Base-by-base conservation (phyloP, 2,888 invertebrate species). In the Yponomeuta plumbellus region DNA sequence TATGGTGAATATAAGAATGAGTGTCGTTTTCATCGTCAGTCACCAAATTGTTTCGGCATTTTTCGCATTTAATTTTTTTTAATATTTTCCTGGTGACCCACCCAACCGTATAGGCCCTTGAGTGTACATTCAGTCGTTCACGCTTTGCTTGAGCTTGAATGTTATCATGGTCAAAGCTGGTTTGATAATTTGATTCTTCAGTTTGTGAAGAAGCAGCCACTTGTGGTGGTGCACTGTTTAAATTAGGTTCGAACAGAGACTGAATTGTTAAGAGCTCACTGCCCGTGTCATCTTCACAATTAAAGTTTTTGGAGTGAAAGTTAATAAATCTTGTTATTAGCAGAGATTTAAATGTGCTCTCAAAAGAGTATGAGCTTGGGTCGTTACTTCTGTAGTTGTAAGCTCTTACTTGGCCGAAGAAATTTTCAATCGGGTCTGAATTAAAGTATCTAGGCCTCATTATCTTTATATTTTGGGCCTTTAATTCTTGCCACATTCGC, bases 371-470 rank as follows among this genome's bases (percentile, higher is more conserved):
- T n/a, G n/a, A n/a, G n/a, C 67, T 65, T 2, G 74, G 74, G 22
- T 74, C 67, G 62, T 71, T 76, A 67, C 71, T 73, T 61, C 75
- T 69, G 61, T 70, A 75, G 68, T 73, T 74, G 67, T 73, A 76
- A 0, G 72, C 71, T 59, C 72, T 66, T 21, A 74, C 66, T 66
- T 71, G 74, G 1, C 74, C 74, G 69, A 75, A 75, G 69, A 75
- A 72, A 26, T 70, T 73, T 71, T 66, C 66, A 21, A 66, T 66
- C 11, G 59, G 34, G 22, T 66, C 66, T 10, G 58, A 58, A 21
- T 66, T 66, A 21, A 66, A 66, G 59, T 66, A 66, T 59, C 61
- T 26, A 5, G n/a, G n/a, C n/a, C n/a, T n/a, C n/a, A n/a, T 34
- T n/a, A 66, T 40, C 21, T 66, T 66, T 26, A 59, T 40, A 39